Percentiles rank a stretch among this genome's conserved stretches.
Evolutionary conservation across 2,888 invertebrate species (phyloP).

Genomic region (Eupithecia insigniata): DNA sequence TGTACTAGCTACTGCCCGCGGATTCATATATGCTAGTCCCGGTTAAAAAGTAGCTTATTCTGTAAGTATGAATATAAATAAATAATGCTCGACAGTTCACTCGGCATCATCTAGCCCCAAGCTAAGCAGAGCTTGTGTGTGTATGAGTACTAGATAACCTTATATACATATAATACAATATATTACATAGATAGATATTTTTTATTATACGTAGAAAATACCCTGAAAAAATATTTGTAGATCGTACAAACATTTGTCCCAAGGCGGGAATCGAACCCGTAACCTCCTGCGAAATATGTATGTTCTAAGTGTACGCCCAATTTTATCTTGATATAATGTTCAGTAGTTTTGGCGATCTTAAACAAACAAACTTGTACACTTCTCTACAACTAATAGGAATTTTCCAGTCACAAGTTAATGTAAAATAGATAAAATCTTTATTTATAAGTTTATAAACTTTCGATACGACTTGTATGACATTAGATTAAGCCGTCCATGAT

Average conservation of each 20-base stretch:
- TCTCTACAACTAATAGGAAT: not conserved
- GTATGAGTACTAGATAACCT: no score
- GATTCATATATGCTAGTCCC: not conserved
- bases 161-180: no score
- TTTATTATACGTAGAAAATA: no score
- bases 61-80: not conserved
- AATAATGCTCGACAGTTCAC: no score
- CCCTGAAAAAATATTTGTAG: no score
- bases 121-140: no score
- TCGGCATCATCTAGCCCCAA: no score
- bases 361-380: not conserved
- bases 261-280: no score
- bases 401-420: not conserved
- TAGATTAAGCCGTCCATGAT: constrained; percentile 34
- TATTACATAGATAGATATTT: no score
- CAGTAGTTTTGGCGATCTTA: not conserved
- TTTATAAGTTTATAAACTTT: constrained; percentile 12
- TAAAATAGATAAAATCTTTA: constrained; percentile 2
- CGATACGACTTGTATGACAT: constrained; percentile 17
- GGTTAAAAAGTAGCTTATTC: not conserved
- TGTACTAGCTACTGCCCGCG: not conserved
- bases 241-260: no score
- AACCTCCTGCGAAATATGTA: no score
- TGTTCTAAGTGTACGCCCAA: not conserved
- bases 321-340: not conserved